A percentile compares a stretch with the other conserved stretches of the same genome.
Evolutionary conservation across 2,888 invertebrate genomes (phyloP).

Genomic region (Trissolcus japonicus): DNA sequence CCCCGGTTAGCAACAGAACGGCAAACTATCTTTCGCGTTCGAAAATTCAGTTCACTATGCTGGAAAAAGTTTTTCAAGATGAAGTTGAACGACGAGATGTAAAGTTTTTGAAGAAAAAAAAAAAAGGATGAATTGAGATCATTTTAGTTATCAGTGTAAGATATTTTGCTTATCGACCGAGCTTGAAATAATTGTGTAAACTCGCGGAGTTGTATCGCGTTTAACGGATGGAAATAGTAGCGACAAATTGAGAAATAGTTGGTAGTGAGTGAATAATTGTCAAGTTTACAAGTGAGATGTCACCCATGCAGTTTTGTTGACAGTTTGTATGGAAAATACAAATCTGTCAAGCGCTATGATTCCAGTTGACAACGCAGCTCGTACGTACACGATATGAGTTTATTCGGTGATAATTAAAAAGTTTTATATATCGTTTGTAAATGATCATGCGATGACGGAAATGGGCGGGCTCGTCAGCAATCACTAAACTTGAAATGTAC

Average conservation of each 20-base stretch:
- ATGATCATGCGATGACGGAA: background rate
- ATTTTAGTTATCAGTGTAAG: too few relatives aligned
- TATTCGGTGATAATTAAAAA: background rate
- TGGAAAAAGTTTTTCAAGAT: too few relatives aligned
- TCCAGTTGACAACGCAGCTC: constrained; percentile 2
- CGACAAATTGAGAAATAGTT: constrained; percentile 29
- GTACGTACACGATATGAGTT: constrained; percentile 15
- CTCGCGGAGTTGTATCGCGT: background rate
- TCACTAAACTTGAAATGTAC: too few relatives aligned
- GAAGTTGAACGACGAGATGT: too few relatives aligned
- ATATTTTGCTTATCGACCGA: constrained; percentile 35
- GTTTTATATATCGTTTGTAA: constrained; percentile 3
- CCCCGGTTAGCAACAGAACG: too few relatives aligned
- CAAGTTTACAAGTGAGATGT: constrained; percentile 51
- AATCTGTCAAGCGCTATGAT: constrained; percentile 21
- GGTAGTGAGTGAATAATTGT: constrained; percentile 42
- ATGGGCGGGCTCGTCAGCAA: too few relatives aligned
- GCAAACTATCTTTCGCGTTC: too few relatives aligned
- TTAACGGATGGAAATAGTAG: constrained; percentile 39
- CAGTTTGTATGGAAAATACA: constrained; percentile 31
- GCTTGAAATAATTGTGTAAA: constrained; percentile 21
- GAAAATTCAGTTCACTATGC: too few relatives aligned
- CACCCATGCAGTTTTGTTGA: constrained; percentile 36
- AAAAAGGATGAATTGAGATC: too few relatives aligned
- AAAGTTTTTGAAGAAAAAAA: too few relatives aligned